Conservation (phyloP, 2,113 vertebrate genomes). For the Colossoma macropomum region DNA sequence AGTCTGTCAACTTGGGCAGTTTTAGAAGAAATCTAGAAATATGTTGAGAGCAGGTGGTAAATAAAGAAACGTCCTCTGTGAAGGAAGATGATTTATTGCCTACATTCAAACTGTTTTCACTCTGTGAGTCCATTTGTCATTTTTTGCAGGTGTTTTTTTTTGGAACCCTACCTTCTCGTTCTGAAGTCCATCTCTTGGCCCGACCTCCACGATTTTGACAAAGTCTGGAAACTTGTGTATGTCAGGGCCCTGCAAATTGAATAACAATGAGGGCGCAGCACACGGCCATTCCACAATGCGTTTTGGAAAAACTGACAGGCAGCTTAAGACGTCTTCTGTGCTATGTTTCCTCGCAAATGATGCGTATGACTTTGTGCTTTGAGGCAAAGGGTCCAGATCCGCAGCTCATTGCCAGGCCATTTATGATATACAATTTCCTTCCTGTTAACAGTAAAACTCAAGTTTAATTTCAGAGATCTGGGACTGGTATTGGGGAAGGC, state of each 20-base stretch:
- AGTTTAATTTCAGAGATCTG: constrained; percentile 18
- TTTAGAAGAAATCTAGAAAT: background rate
- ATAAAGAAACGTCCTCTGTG: background rate
- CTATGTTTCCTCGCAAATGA: constrained; percentile 40
- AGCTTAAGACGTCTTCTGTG: constrained; percentile 33
- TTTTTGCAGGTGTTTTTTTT: background rate
- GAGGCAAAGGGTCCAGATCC: constrained; percentile 25
- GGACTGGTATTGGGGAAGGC: background rate
- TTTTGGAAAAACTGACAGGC: constrained; percentile 33
- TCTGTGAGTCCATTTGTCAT: background rate
- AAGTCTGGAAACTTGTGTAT: constrained; percentile 81
- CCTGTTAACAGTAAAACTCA: constrained; percentile 31
- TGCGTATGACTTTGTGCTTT: constrained; percentile 30
- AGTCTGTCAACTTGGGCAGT: background rate
- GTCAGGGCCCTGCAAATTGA: constrained; percentile 75
- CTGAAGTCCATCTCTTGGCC: constrained; percentile 93
- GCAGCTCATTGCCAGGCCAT: constrained; percentile 18
- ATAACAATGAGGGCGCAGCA: constrained; percentile 32
- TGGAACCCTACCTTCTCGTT: constrained; percentile 90
- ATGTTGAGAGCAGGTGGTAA: background rate
- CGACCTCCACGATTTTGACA: constrained; percentile 96
- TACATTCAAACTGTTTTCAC: background rate
- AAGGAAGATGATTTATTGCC: background rate
- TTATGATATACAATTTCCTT: constrained; percentile 42
- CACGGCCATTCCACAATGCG: constrained; percentile 14